These are phyloP conservation scores for Phymastichus coffea DNA, from an alignment of 1,140 invertebrate species.

Conservation along the genomic window DNA sequence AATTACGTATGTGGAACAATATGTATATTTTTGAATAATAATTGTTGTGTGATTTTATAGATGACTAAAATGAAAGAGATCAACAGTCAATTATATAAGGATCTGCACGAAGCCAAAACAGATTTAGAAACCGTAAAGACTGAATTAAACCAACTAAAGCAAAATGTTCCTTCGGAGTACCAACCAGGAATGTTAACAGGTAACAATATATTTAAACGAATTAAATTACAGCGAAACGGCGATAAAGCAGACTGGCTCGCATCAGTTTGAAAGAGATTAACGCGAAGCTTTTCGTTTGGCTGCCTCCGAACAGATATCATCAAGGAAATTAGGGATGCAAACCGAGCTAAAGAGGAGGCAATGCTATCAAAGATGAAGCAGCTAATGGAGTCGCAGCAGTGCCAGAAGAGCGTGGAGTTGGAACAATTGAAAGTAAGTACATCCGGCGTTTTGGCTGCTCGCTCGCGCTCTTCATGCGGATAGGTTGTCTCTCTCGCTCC, in stretches of 20 bases:
- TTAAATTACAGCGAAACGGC: too few species aligned
- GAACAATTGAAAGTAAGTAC: constrained; percentile 46
- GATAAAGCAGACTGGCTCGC: too few species aligned
- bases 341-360: constrained; percentile 69
- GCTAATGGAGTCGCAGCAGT: constrained; percentile 61
- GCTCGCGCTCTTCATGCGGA: too few species aligned
- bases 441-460: too few species aligned
- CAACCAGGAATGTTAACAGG: constrained; percentile 70
- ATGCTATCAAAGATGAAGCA: constrained; percentile 62
- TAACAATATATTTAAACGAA: constrained; percentile 31
- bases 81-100: constrained; percentile 58
- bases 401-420: constrained; percentile 40
- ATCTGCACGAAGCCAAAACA: constrained; percentile 57
- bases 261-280: too few species aligned
- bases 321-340: constrained; percentile 73
- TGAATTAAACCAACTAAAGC: constrained; percentile 51
- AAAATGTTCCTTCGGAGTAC: constrained; percentile 57
- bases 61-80: constrained; percentile 56
- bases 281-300: too few species aligned
- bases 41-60: constrained; percentile 19
- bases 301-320: too few species aligned
- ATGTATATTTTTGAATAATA: neutral
- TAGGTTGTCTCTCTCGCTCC: too few species aligned
- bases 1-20: constrained; percentile 35
- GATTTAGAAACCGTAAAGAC: constrained; percentile 56